Evolutionary conservation across 1,140 invertebrate genomes (phyloP), one percentile per base, ranked within the genome.

Genomic region (Lepeophtheirus salmonis): DNA sequence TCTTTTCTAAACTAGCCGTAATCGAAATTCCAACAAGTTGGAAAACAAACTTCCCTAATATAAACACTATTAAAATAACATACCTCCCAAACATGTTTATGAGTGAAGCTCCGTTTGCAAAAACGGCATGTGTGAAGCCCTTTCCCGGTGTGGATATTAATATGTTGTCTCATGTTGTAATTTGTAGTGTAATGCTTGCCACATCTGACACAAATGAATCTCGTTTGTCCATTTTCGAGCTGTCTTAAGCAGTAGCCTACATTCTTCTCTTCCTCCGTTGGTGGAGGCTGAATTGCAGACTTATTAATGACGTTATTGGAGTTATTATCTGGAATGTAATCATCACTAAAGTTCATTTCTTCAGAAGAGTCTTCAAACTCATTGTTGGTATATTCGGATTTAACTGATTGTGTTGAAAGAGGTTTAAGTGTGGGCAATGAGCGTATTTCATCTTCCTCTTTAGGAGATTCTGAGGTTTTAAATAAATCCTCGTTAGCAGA

Each of bases 61-160:
- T 50, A 18, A 2, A 2, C 49, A 12, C 12, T n/a, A 3, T 50
- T 56, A n/a, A n/a, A n/a, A 10, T 25, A 25, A 2, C 57, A 16
- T 50, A 60, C 57, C 57, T 61, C 59, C 50, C 59, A 61, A 12
- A 61, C 51, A 23, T 61, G 59, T 25, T 61, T 61, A 25, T 61
- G 59, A 2, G 59, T 56, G 51, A 61, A 61, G 14, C 49, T 22
- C 25, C 25, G 54, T 2, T 20, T 20, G 59, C 59, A 61, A 21
- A 24, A 61, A 16, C 49, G 16, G 49, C 59, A 61, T 13, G 50
- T 16, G 26, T 61, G 49, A 14, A 61, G 51, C 2, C 49, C 49
- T 25, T 53, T 53, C 6, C 59, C 59, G 14, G 49, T 54, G 18
- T 61, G 59, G 22, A 61, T 61, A 30, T 61, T 61, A 13, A 48